Evolutionary conservation across 2,888 invertebrate species (phyloP), one percentile per base, ranked within the genome.

Genomic region (Agrochola macilenta): DNA sequence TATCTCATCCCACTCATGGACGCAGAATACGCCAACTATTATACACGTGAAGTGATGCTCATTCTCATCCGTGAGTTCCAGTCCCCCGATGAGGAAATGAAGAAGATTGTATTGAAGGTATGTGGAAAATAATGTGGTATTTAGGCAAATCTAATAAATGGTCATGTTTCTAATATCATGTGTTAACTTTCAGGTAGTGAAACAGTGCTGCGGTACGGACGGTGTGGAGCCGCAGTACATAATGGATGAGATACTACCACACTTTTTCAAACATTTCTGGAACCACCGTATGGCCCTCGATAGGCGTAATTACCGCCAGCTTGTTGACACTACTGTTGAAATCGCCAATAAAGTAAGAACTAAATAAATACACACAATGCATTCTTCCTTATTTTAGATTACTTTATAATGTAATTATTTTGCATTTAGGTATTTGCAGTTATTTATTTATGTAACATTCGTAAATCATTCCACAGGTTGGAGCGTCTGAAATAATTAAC

Each of bases 31-130:
- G 99, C 99, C 0, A 99, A 99, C 95, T 99, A 99, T 95, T 99
- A 99, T 93, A 99, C 99, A 1, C 97, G 99, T 89, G 99, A 99
- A 98, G 99, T 99, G 93, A 99, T 99, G 99, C 92, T 97, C 54
- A 99, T 99, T 94, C 97, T 99, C 46, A 99, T 99, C 90, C 98
- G 99, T 95, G 99, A 99, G 97, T 99, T 99, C 95, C 99, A 99
- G 96, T 99, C 99, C 77, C 99, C 99, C 0, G 99, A 99, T 94
- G 99, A 99, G 95, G 99, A 99, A 97, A 99, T 99, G 99, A 99
- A 99, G 95, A 99, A 99, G 94, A 99, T 99, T 96, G 99, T 99
- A 0, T 97, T 99, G 85, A 99, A 99, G 97, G 99, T 98, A 84
- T 72, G 84, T 78, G 11, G 20, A 46, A 69, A 49, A n/a, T 49